Conservation (phyloP, 1,140 invertebrate genomes). For the Diachasma alloeum region DNA sequence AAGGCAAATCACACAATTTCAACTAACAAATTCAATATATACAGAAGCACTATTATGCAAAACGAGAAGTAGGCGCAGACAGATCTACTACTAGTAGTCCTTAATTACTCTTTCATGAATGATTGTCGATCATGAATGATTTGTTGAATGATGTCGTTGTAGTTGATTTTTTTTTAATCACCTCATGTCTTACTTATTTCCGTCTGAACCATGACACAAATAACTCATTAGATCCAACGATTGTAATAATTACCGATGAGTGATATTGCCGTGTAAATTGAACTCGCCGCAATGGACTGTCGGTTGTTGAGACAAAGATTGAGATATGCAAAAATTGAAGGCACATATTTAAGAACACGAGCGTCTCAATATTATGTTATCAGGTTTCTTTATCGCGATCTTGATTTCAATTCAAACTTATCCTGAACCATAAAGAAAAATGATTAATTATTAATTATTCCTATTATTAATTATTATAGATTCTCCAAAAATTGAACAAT, state of each 20-base stretch:
- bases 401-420: constrained; percentile 33
- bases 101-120: constrained; percentile 91
- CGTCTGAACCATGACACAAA: constrained; percentile 54
- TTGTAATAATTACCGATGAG: constrained; percentile 14
- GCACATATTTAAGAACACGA: constrained; percentile 84
- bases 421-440: no score
- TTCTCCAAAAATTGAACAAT: no score
- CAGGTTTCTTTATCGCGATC: constrained; percentile 54
- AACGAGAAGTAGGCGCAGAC: no score
- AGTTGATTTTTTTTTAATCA: constrained; percentile 91
- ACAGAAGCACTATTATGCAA: no score
- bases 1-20: no score
- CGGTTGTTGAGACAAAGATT: constrained; percentile 82
- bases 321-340: constrained; percentile 83
- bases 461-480: no score
- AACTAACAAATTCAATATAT: no score
- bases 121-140: constrained; percentile 87
- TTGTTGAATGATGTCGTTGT: constrained; percentile 90
- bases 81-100: constrained; percentile 43
- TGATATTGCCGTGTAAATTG: not conserved
- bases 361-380: constrained; percentile 70
- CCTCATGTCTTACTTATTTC: constrained; percentile 87
- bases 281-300: constrained; percentile 87
- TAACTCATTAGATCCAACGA: not conserved
- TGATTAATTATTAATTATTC: no score